phyloP scores from a whole-genome alignment of 2,113 vertebrate species.

The Emydura subglobosa region DNA sequence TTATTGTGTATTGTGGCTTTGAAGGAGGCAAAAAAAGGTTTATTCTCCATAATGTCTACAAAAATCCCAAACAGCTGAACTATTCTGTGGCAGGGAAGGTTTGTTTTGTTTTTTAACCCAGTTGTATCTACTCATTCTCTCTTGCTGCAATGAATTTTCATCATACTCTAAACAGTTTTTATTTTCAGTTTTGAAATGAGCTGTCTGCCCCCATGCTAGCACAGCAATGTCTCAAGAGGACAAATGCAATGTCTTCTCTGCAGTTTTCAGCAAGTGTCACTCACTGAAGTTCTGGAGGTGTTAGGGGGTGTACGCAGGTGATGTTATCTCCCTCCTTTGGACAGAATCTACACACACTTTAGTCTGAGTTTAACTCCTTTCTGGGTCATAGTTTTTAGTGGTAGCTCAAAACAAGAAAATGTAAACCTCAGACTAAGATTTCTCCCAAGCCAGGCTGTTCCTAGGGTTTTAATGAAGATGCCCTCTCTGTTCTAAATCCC shows the following conservation, averaged over 20 bases:
- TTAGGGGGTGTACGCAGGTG: background rate
- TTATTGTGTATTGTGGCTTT: background rate
- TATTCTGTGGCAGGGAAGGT: background rate
- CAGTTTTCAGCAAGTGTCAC: background rate
- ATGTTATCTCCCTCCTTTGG: background rate
- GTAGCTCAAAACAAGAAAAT: background rate
- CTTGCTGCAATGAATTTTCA: too few species aligned
- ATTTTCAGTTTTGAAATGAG: background rate
- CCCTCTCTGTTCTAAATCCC: background rate
- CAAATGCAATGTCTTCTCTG: background rate
- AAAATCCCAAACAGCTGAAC: background rate
- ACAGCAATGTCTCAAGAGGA: accelerated
- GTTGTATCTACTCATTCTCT: too few species aligned
- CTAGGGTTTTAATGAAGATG: background rate
- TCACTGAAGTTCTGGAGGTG: accelerated
- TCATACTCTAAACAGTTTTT: too few species aligned
- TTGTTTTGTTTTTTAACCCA: too few species aligned
- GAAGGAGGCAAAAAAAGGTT: background rate
- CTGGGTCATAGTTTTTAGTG: background rate
- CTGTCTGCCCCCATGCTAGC: accelerated
- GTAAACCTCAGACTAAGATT: background rate
- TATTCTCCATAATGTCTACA: background rate
- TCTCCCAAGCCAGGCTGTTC: background rate
- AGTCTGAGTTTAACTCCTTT: background rate
- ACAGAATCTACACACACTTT: accelerated